Evolutionary conservation across 2,797 vertebrate genomes (phyloP).

Genomic region (Gymnodraco acuticeps): DNA sequence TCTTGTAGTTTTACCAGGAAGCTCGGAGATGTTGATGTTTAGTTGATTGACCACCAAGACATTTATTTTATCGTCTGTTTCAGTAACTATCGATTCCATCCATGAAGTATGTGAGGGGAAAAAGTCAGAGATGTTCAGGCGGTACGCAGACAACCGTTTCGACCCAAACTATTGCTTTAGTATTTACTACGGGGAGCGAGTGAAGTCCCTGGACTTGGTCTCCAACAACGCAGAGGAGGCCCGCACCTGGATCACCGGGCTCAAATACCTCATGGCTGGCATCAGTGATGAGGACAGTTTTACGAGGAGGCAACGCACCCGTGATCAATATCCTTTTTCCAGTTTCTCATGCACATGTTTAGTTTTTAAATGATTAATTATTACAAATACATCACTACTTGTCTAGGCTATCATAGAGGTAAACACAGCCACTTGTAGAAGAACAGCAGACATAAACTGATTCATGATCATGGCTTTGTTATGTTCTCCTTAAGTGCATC

Average conservation of each 20-base stretch:
- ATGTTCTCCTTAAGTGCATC: conserved; percentile 66
- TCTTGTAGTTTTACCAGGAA: not conserved
- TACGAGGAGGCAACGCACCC: conserved; percentile 93
- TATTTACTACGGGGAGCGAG: conserved; percentile 93
- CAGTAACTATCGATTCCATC: conserved; percentile 96
- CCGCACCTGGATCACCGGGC: conserved; percentile 95
- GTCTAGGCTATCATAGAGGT: not conserved
- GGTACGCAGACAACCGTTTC: conserved; percentile 90
- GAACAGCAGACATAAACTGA: not conserved
- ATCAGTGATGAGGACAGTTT: conserved; percentile 97
- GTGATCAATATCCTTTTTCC: conserved; percentile 96
- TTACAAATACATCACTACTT: not conserved
- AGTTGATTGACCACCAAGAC: not conserved
- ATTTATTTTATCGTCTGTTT: conserved; percentile 33
- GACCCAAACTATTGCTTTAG: conserved; percentile 98
- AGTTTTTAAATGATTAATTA: not conserved
- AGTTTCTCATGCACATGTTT: not conserved
- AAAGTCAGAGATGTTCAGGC: conserved; percentile 95
- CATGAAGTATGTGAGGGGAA: conserved; percentile 96
- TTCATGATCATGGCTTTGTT: not conserved
- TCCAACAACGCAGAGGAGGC: conserved; percentile 89
- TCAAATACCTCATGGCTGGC: conserved; percentile 96
- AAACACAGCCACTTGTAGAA: not conserved
- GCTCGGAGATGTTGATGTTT: no score
- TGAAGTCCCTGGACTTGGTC: conserved; percentile 94